Percentiles rank a stretch among this genome's conserved stretches.
Conservation (phyloP, 30 jellyfish, hydroid and myxozoan genomes). For the Hydra vulgaris region DNA sequence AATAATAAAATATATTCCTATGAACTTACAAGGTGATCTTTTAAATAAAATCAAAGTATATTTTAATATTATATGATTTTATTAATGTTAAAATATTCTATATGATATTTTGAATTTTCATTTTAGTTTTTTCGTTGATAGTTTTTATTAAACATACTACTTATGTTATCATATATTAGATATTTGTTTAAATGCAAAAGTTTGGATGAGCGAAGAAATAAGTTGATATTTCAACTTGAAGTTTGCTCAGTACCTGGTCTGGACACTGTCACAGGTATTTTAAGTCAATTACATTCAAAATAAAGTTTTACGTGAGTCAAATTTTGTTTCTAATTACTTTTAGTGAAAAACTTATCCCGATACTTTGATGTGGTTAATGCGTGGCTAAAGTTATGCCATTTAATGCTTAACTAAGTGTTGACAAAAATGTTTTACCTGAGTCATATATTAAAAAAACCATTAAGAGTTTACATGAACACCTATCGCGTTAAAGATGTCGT, state of each 20-base stretch:
- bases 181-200: constrained; percentile 70
- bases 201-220: constrained; percentile 69
- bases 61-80: not conserved
- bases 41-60: no score
- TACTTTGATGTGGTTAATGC: no score
- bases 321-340: no score
- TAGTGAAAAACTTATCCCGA: no score
- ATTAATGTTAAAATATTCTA: not conserved
- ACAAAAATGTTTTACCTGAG: no score
- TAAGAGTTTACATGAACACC: no score
- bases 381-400: no score
- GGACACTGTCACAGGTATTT: constrained; percentile 71
- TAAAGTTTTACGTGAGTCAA: no score
- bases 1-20: constrained; percentile 47
- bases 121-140: not conserved
- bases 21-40: constrained; percentile 26
- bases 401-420: no score
- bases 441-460: no score
- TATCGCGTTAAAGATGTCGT: no score
- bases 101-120: not conserved
- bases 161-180: constrained; percentile 8
- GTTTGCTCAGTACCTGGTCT: constrained; percentile 91
- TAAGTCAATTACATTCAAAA: no score
- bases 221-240: constrained; percentile 69
- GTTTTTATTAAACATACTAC: not conserved